These are phyloP conservation scores for Xyliphius kryptos DNA, from an alignment of 2,113 vertebrate genomes.

Conservation along the genomic window DNA sequence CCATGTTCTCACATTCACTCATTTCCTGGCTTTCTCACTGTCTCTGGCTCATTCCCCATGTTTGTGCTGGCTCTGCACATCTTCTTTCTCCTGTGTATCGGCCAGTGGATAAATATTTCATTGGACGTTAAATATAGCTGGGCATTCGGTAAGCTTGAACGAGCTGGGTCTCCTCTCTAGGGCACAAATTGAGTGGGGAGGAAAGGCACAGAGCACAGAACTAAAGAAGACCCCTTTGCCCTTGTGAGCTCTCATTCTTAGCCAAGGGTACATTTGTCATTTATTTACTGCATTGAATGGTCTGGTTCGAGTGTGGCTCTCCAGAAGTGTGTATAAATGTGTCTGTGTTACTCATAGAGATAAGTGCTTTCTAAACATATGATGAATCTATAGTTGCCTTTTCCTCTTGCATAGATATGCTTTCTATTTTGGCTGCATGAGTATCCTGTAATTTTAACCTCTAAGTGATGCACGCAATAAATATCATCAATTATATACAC, in stretches of 20 bases:
- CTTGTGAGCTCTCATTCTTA: conserved; percentile 11
- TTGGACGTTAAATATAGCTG: conserved; percentile 46
- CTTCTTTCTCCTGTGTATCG: conserved; percentile 37
- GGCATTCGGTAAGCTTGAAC: conserved; percentile 30
- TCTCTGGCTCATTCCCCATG: conserved; percentile 24
- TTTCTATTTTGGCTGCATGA: no score
- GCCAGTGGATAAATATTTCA: conserved; percentile 45
- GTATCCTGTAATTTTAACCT: no score
- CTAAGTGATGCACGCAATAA: no score
- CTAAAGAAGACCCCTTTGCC: conserved; percentile 29
- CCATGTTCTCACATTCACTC: conserved; percentile 5
- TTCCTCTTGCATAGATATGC: no score
- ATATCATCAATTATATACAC: no score
- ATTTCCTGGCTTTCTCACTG: conserved; percentile 8
- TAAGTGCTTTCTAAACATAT: conserved; percentile 8
- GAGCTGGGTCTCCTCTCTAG: conserved; percentile 31
- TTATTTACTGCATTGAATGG: conserved; percentile 24
- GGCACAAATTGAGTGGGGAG: conserved; percentile 22
- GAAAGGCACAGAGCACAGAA: conserved; percentile 22
- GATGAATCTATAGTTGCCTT: no score
- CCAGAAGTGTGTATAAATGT: conserved; percentile 1
- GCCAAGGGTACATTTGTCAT: conserved; percentile 37
- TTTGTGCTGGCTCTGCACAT: conserved; percentile 47
- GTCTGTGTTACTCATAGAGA: conserved; percentile 23
- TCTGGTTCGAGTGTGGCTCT: conserved; percentile 4